Conservation (phyloP, 1,140 invertebrate genomes). For the Nilaparvata lugens region DNA sequence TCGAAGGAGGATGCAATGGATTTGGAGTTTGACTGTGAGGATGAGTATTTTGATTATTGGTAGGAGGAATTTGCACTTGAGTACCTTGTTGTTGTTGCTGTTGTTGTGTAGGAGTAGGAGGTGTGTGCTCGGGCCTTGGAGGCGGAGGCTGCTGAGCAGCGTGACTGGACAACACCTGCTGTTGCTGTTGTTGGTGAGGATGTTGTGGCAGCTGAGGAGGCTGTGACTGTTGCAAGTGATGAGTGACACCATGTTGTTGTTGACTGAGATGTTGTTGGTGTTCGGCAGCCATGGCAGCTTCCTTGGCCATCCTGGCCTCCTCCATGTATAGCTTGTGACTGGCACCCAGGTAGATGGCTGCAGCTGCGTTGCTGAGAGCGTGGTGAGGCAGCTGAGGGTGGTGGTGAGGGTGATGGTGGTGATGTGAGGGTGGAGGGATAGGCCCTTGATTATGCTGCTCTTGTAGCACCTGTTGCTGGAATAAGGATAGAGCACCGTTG, state of each 20-base stretch:
- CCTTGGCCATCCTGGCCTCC: slow-evolving; percentile 60
- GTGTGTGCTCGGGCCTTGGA: slow-evolving; percentile 38
- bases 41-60: slow-evolving; percentile 9
- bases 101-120: slow-evolving; percentile 31
- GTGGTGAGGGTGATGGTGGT: slow-evolving; percentile 37
- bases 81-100: slow-evolving; percentile 25
- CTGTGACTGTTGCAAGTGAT: slow-evolving; percentile 23
- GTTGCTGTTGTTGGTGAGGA: slow-evolving; percentile 38
- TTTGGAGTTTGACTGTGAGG: slow-evolving; percentile 9
- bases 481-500: slow-evolving; percentile 28
- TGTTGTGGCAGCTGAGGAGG: slow-evolving; percentile 36
- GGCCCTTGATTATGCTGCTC: slow-evolving; percentile 26
- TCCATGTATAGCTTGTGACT: slow-evolving; percentile 64
- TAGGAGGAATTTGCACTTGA: slow-evolving; percentile 23
- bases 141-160: slow-evolving; percentile 46
- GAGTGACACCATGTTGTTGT: slow-evolving; percentile 32
- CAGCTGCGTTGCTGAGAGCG: slow-evolving; percentile 51
- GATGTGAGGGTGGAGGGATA: slow-evolving; percentile 14
- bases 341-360: slow-evolving; percentile 63
- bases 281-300: slow-evolving; percentile 41
- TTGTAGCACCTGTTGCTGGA: slow-evolving; percentile 30
- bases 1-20: slow-evolving; percentile 23
- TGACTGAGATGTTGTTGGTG: slow-evolving; percentile 37
- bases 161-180: slow-evolving; percentile 36
- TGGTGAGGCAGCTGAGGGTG: slow-evolving; percentile 38